Base-by-base conservation (phyloP, 2,797 vertebrate genomes). In the Coracias cyanogaster region DNA sequence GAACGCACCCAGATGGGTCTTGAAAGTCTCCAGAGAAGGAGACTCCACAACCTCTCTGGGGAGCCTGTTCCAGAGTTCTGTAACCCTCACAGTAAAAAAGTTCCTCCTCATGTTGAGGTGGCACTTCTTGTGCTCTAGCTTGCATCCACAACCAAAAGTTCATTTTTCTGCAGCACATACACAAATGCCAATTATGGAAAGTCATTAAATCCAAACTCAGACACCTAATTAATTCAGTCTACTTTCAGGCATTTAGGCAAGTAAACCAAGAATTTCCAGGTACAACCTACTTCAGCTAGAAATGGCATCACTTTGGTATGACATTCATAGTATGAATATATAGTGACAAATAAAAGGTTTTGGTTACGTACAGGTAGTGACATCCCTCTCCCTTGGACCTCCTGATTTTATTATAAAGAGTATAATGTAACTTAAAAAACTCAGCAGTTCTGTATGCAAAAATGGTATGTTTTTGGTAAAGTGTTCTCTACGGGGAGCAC, bases 401-500 rank as follows among this genome's bases (percentile, higher is more conserved):
- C 65, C 31, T 67, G 28, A 49, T 89, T 79, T n/a, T n/a, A n/a
- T n/a, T 57, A 64, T 8, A 35, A 67, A 77, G 22, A 66, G 8
- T 35, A 29, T 12, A 46, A 80, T 22, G 18, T 33, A 62, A 73
- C 26, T 24, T 73, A 49, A 0, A 64, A 82, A 90, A 8, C 15
- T 28, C 64, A 35, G 12, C 11, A 46, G 15, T 74, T 88, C 78
- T 21, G 10, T 39, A 79, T 39, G 57, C 22, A 81, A 86, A 87
- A 88, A 46, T 14, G 1, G 20, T 31, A 46, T 0, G 20, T 3
- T 58, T 10, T 46, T 58, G 31, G 10, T 31, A 76, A 89, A 84
- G 46, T 0, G 0, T 73, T 51, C 26, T 37, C 25, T 41, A 5
- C 52, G 64, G 80, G 65, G 18, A 46, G 11, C 26, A 82, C 0